Evolutionary conservation across 2,113 vertebrate genomes (phyloP).

Genomic region (Chaetops frenatus): DNA sequence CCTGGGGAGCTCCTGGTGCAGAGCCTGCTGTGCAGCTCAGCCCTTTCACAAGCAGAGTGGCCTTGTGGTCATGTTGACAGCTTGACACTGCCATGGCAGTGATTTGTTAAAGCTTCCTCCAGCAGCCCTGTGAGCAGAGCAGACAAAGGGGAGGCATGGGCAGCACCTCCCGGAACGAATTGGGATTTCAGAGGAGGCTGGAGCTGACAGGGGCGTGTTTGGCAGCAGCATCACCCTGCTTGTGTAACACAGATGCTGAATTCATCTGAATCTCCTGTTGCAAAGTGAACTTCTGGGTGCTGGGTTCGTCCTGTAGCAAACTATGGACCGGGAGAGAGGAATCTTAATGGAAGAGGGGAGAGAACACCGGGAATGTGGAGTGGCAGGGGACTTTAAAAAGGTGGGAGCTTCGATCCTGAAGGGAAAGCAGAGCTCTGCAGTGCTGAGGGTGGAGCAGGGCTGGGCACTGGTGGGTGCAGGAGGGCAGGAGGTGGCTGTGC

Average conservation of each 20-base stretch:
- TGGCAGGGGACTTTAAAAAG: background rate
- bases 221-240: background rate
- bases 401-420: background rate
- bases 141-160: background rate
- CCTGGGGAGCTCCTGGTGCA: background rate
- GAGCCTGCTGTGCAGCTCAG: background rate
- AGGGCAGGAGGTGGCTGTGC: background rate
- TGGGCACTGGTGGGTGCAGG: background rate
- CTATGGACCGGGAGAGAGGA: background rate
- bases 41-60: background rate
- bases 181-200: background rate
- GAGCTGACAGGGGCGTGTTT: background rate
- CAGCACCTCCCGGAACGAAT: background rate
- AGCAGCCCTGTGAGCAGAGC: background rate
- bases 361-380: rapidly evolving
- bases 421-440: background rate
- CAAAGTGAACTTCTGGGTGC: rapidly evolving
- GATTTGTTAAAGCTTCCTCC: background rate
- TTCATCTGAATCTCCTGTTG: rapidly evolving
- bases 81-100: background rate
- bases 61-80: background rate
- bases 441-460: background rate
- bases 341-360: background rate
- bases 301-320: background rate
- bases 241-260: background rate